Evolutionary conservation across 2,797 vertebrate species (phyloP).

Genomic region (Perdix hodgsoniae): DNA sequence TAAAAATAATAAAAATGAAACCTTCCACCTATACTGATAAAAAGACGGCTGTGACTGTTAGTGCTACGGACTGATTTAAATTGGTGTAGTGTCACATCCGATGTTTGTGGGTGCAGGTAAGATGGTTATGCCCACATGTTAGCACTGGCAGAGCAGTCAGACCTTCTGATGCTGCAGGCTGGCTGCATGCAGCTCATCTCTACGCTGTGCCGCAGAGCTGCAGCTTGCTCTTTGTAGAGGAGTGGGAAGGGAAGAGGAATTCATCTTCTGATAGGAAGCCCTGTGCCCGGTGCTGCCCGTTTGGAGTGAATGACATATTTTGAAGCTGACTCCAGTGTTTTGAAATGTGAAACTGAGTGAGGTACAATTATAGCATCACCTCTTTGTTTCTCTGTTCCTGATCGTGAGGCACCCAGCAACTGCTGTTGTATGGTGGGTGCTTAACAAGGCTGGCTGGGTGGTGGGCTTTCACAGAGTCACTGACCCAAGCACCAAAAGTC

Average conservation of each 20-base stretch:
- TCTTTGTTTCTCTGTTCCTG: constrained; percentile 21
- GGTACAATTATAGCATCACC: constrained; percentile 33
- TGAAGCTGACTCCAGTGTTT: constrained; percentile 43
- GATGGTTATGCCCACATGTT: neutral
- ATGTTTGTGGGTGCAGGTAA: neutral
- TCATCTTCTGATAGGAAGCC: neutral
- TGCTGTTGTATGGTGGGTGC: neutral
- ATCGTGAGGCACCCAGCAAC: neutral
- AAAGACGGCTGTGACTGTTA: neutral
- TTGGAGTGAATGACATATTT: constrained; percentile 58
- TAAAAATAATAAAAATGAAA: neutral
- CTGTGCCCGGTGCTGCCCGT: neutral
- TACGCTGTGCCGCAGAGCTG: neutral
- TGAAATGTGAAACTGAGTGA: constrained; percentile 59
- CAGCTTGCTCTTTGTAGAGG: neutral
- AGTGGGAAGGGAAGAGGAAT: neutral
- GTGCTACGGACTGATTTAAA: neutral
- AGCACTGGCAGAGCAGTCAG: neutral
- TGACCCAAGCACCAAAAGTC: neutral
- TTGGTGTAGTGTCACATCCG: neutral
- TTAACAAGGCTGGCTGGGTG: neutral
- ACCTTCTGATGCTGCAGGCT: neutral
- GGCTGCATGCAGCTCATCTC: neutral
- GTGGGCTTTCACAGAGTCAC: neutral
- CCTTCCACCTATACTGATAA: neutral